Conservation (phyloP, 2,113 vertebrate species). For the Halcyon senegalensis region DNA sequence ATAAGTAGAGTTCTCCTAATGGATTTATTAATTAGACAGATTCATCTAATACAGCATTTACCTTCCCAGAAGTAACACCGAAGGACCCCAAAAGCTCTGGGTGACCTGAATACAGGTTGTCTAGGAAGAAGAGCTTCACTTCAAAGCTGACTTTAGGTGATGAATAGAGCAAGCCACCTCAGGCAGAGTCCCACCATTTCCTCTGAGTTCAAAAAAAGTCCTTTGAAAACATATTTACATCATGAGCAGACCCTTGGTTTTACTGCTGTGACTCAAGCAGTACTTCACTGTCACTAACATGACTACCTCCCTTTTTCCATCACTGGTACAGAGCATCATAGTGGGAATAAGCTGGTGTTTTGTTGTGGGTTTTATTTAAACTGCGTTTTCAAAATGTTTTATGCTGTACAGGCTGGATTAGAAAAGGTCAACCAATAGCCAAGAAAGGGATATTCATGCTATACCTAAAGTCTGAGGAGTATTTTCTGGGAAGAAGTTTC, state of each 20-base stretch:
- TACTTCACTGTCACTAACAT: neutral
- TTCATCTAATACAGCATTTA: neutral
- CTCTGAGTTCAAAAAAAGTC: neutral
- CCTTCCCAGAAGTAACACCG: neutral
- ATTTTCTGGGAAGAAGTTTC: constrained; percentile 24
- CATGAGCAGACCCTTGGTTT: neutral
- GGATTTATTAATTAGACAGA: neutral
- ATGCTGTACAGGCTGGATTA: neutral
- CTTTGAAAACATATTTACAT: neutral
- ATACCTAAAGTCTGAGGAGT: neutral
- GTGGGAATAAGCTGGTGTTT: neutral
- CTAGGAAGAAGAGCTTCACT: neutral
- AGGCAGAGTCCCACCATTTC: neutral
- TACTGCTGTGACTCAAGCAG: neutral
- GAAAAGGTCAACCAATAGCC: neutral
- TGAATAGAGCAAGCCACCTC: neutral
- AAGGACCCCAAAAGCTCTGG: neutral
- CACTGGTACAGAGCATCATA: neutral
- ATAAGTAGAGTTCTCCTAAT: neutral
- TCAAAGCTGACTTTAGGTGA: neutral
- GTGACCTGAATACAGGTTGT: neutral
- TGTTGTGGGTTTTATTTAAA: neutral
- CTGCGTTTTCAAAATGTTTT: neutral
- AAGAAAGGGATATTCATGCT: neutral
- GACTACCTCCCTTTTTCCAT: neutral